Evolutionary conservation across 1,140 invertebrate species (phyloP), one percentile per base, ranked within the genome.

Genomic region (Drosophila busckii): DNA sequence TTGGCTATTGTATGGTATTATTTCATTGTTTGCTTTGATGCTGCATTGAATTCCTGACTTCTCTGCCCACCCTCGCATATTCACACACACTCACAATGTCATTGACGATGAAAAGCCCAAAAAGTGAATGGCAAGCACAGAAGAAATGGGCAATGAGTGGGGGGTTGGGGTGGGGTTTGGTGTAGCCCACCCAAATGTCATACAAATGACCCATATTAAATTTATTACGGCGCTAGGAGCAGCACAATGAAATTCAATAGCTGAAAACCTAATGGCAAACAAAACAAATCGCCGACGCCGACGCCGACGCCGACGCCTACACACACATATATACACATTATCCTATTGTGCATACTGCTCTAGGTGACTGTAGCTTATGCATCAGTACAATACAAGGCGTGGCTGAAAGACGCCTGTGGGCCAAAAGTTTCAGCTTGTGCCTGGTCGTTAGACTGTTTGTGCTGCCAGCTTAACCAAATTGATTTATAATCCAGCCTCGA

Each of bases 181-280:
- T 37, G 28, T 22, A 34, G 42, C 29, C 68, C 34, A 40, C 54
- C 48, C 68, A 48, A 82, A 82, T 82, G 75, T 82, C 75, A 82
- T 75, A 82, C 60, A 82, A 75, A 82, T 82, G 75, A 82, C 75
- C 75, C 75, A 82, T 82, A 82, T 75, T 82, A 82, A 82, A 82
- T 82, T 82, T 82, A 80, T 80, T 80, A 82, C 65, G 65, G 65
- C 70, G 34, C 28, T 50, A 55, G 52, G 52, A 75, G 66, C 73
- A 80, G 63, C 50, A 80, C 75, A 82, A 82, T 82, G 70, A 75
- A 82, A 82, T 82, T 69, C 75, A 78, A 73, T 80, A 80, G 71
- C 71, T 63, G 28, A 40, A 46, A 44, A 54, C 68, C 67, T 76
- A 78, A 80, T 78, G 71, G 73, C 71, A 78, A 80, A 65, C 73